A percentile compares a stretch with the other conserved stretches of the same genome.
Conservation (phyloP, 2,797 vertebrate species). For the Xerus rutilus region DNA sequence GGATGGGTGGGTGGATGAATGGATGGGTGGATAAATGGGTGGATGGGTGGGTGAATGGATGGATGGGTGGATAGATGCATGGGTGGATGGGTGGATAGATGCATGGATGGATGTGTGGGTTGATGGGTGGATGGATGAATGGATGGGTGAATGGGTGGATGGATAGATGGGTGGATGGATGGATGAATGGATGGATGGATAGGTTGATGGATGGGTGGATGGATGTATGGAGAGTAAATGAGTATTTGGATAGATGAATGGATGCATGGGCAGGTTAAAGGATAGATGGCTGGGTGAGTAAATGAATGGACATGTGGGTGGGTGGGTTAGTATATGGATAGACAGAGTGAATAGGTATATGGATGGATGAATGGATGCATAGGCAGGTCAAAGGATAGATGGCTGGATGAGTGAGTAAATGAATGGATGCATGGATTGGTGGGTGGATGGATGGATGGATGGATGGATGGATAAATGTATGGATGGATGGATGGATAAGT, state of each 20-base stretch:
- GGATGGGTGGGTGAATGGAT: rapidly evolving
- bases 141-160: background rate
- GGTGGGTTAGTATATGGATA: background rate
- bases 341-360: too few species aligned
- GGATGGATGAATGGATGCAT: background rate
- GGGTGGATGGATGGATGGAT: background rate
- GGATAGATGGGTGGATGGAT: too few species aligned
- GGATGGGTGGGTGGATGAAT: too few species aligned
- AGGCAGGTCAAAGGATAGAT: background rate
- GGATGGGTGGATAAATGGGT: too few species aligned
- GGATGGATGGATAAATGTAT: background rate
- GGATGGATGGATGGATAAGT: background rate
- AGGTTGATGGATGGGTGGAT: background rate
- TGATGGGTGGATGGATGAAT: background rate
- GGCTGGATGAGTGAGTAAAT: rapidly evolving
- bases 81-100: background rate
- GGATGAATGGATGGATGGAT: background rate
- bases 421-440: background rate
- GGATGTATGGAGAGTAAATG: too few species aligned
- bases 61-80: too few species aligned
- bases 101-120: background rate
- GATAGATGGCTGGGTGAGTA: too few species aligned
- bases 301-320: background rate
- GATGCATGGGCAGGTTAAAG: background rate
- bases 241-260: background rate